Evolutionary conservation across 2,113 vertebrate species (phyloP), one percentile per base, ranked within the genome.

Genomic region (Trogon melanurus): DNA sequence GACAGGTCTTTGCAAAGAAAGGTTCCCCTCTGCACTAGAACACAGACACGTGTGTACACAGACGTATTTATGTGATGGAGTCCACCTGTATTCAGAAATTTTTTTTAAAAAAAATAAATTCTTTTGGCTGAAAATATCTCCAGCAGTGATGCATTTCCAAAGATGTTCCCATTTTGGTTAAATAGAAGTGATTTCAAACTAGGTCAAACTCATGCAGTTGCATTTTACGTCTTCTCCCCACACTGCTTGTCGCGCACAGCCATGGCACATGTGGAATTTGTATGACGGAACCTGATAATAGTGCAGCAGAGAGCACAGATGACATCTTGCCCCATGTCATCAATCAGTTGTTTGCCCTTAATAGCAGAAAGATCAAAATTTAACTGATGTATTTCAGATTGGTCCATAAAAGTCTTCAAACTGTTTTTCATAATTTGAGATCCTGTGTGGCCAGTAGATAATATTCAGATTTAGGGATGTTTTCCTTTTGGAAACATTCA

Each of bases 331-430:
- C 56, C 64, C 3, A 0, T 26, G 72, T 48, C 66, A 91, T 93
- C 90, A 65, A 74, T 94, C 90, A 80, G 69, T 30, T 73, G 30
- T 87, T 96, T 91, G 18, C n/a, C 61, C 84, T 88, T 57, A 92
- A 81, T 12, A 45, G 36, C 13, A 71, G 34, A 47, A 57, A 81
- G 11, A 60, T 56, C 57, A 29, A 69, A 48, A 65, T 79, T 80
- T 80, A 72, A 41, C 21, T 36, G 41, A 21, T 17, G 6, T 32
- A 16, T 70, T 81, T 90, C 6, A 4, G 45, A 20, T 47, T 38
- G 10, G 21, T 75, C 61, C 4, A 2, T 47, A 71, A 92, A 93
- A 88, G 22, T 8, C 5, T 84, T 65, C 32, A 5, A 50, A 66
- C 22, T 19, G 9, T 29, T 72, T 73, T 75, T 17, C 6, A 10